A percentile compares a stretch with the other conserved stretches of the same genome.
Evolutionary conservation across 2,113 vertebrate species (phyloP).

Genomic region (Xenopus borealis): DNA sequence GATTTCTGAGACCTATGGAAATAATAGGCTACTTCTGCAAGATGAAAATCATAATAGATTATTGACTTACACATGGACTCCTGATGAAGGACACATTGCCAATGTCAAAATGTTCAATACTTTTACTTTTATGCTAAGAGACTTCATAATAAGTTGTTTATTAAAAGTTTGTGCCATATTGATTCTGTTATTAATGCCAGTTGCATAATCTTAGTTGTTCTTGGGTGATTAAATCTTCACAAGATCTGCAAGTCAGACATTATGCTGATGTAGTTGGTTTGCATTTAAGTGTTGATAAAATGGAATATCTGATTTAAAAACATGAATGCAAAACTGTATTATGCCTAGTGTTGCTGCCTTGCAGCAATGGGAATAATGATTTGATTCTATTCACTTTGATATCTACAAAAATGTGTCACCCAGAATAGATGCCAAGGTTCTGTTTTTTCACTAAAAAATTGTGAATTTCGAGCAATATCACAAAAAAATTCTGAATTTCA

Average conservation of each 20-base stretch:
- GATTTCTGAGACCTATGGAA: conserved; percentile 76
- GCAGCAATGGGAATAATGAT: too few relatives aligned
- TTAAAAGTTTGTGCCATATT: conserved; percentile 69
- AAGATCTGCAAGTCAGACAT: conserved; percentile 38
- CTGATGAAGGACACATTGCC: conserved; percentile 74
- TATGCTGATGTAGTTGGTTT: background rate
- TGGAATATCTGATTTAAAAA: too few relatives aligned
- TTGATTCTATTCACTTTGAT: too few relatives aligned
- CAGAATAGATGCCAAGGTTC: too few relatives aligned
- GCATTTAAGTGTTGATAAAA: background rate
- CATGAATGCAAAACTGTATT: too few relatives aligned
- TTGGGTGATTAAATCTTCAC: conserved; percentile 63
- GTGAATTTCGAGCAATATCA: too few relatives aligned
- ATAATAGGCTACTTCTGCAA: conserved; percentile 70
- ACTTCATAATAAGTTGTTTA: conserved; percentile 69
- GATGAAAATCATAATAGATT: conserved; percentile 90
- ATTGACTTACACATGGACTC: conserved; percentile 69
- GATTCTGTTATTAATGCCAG: conserved; percentile 79
- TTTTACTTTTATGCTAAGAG: conserved; percentile 68
- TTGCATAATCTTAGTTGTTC: conserved; percentile 73
- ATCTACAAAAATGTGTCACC: too few relatives aligned
- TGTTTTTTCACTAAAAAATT: too few relatives aligned
- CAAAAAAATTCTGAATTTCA: too few relatives aligned
- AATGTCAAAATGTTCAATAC: conserved; percentile 77
- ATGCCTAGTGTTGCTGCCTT: too few relatives aligned